phyloP scores from a whole-genome alignment of 2,797 vertebrate species.

The Basileuterus tristriatus region DNA sequence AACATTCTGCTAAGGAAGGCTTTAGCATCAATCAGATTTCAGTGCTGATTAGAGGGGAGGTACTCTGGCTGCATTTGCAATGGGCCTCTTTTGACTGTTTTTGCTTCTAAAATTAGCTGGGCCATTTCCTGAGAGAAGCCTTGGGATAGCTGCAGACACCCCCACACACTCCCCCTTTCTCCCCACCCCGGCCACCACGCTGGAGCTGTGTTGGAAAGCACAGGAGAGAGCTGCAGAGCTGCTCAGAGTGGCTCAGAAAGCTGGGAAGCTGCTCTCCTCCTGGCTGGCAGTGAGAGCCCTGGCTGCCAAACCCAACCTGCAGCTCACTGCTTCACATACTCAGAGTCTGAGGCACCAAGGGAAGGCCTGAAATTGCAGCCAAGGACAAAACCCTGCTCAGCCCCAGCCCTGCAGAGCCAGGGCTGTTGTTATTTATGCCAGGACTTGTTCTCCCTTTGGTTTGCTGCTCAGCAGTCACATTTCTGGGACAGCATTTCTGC shows the following conservation, averaged over 20 bases:
- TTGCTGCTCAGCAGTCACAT: not conserved
- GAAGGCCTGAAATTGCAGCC: not conserved
- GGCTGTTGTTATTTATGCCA: rapidly evolving
- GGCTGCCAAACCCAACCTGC: not conserved
- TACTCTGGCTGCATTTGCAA: not conserved
- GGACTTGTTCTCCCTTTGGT: not conserved
- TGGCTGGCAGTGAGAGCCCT: rapidly evolving
- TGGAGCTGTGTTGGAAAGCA: not conserved
- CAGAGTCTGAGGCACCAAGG: rapidly evolving
- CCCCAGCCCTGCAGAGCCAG: not conserved
- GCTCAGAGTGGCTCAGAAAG: not conserved
- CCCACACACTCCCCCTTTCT: not conserved
- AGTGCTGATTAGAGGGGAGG: slow-evolving; percentile 3
- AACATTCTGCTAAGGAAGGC: slow-evolving; percentile 9
- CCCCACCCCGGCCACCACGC: not conserved
- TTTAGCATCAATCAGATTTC: slow-evolving; percentile 36
- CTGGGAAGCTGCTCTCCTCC: not conserved
- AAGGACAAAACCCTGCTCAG: not conserved
- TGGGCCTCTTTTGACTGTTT: slow-evolving; percentile 15
- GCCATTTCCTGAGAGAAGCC: slow-evolving; percentile 27
- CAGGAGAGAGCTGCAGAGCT: not conserved
- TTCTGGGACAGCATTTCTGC: not conserved
- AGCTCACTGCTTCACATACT: not conserved
- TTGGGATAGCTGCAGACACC: not conserved
- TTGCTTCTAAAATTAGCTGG: slow-evolving; percentile 51